Conservation (phyloP, 2,797 vertebrate species). For the Macropodus opercularis region DNA sequence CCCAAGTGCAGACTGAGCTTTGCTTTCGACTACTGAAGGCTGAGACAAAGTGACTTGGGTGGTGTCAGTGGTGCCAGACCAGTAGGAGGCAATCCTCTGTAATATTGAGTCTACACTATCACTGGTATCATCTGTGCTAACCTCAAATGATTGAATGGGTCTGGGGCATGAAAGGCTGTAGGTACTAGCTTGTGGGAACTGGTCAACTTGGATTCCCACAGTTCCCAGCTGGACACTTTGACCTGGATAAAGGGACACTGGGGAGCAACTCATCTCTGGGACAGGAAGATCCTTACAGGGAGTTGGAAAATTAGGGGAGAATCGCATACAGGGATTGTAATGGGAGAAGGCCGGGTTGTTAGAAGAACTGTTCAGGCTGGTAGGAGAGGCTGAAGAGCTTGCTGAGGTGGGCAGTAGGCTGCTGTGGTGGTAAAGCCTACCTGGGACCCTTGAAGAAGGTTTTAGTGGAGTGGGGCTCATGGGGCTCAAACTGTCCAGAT, state of each 20-base stretch:
- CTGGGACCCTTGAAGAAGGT: slow-evolving; percentile 48
- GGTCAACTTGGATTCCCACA: slow-evolving; percentile 73
- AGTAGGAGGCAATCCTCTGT: slow-evolving; percentile 80
- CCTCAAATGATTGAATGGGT: slow-evolving; percentile 5
- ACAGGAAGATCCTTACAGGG: slow-evolving; percentile 53
- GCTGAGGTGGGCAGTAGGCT: slow-evolving; percentile 52
- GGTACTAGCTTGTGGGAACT: slow-evolving; percentile 40
- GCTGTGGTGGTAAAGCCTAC: slow-evolving; percentile 45
- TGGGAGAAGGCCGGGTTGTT: slow-evolving; percentile 39
- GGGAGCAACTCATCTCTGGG: slow-evolving; percentile 52
- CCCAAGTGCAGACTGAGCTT: slow-evolving; percentile 20
- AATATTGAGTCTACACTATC: slow-evolving; percentile 78
- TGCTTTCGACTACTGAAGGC: slow-evolving; percentile 36
- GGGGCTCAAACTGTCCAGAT: slow-evolving; percentile 73
- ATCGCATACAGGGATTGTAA: slow-evolving; percentile 22
- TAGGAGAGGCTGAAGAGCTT: slow-evolving; percentile 62
- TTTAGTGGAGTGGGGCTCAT: slow-evolving; percentile 26
- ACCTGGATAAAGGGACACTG: slow-evolving; percentile 55
- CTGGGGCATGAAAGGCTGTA: slow-evolving; percentile 33
- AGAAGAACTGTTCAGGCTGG: slow-evolving; percentile 68
- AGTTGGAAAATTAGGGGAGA: slow-evolving; percentile 29
- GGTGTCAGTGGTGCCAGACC: slow-evolving; percentile 33
- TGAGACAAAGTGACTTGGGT: slow-evolving; percentile 1
- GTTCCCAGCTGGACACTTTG: slow-evolving; percentile 69
- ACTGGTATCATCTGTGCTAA: slow-evolving; percentile 19